phyloP scores from a whole-genome alignment of 2,797 vertebrate species.

The Manis javanica region DNA sequence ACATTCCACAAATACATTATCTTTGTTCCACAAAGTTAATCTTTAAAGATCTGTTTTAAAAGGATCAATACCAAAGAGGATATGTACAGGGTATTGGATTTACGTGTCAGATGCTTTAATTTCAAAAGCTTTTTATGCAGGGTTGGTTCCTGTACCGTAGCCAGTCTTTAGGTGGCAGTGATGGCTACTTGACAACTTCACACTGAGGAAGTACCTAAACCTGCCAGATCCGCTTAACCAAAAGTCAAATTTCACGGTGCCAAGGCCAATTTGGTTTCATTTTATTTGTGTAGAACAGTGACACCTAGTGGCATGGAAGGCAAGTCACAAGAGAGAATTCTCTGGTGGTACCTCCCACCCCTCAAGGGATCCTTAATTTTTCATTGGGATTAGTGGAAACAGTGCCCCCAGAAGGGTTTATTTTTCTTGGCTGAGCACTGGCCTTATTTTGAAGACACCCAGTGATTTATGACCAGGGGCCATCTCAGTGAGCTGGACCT shows the following conservation, averaged over 20 bases:
- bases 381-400: background rate
- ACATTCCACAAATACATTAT: constrained; percentile 78
- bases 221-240: background rate
- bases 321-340: constrained; percentile 69
- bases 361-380: background rate
- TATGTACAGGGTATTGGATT: constrained; percentile 59
- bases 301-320: constrained; percentile 76
- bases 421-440: background rate
- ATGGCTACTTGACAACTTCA: background rate
- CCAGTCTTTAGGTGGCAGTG: fast-evolving
- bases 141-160: background rate
- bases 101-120: background rate
- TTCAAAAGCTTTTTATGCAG: background rate
- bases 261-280: constrained; percentile 41
- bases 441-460: background rate
- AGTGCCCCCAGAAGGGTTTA: background rate
- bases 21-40: constrained; percentile 83
- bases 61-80: constrained; percentile 74
- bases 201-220: background rate
- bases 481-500: background rate
- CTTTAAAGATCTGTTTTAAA: constrained; percentile 81
- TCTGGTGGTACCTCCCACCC: background rate
- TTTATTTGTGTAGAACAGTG: constrained; percentile 79
- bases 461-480: background rate
- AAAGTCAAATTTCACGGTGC: constrained; percentile 62